Evolutionary conservation across 2,888 invertebrate genomes (phyloP), one percentile per base, ranked within the genome.

Genomic region (Ochropacha duplaris): DNA sequence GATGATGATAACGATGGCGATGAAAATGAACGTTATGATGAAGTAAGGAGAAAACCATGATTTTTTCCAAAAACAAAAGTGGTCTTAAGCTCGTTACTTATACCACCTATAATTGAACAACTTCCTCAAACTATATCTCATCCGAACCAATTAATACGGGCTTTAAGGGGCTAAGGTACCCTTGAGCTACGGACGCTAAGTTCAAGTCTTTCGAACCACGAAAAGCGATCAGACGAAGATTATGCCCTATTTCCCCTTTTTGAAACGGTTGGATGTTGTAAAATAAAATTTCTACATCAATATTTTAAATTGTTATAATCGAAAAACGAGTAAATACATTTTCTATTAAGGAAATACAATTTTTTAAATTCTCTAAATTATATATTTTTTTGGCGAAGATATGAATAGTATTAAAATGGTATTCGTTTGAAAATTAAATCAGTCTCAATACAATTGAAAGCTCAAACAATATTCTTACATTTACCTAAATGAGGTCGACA

Each of bases 91-190:
- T 36, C 4, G 36, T 36, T 36, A 36, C n/a, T n/a, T 36, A n/a
- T n/a, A 36, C 36, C 36, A n/a, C n/a, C 14, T 57, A 31, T 54
- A 57, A 50, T 34, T 51, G 24, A 26, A 54, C 39, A 65, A 66
- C 65, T 62, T 65, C 68, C 68, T 68, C 64, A 54, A 73, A 71
- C 66, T 44, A n/a, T 44, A 70, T 72, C 71, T 74, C 74, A 74
- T 81, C 76, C 63, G 69, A 75, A 78, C 74, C 80, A 81, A 82
- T 83, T 83, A 83, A 81, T 80, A 78, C 65, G 72, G 76, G 76
- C 71, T 71, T 71, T 67, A 71, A 68, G 68, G 81, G 77, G 44
- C 19, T 44, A 19, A n/a, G 9, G 9, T 44, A 44, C 44, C 44
- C 44, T 44, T 19, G 9, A 19, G 44, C 44, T 44, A 44, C 1